Conservation (phyloP, 1,140 invertebrate genomes). For the Leptinotarsa undecemlineata region DNA sequence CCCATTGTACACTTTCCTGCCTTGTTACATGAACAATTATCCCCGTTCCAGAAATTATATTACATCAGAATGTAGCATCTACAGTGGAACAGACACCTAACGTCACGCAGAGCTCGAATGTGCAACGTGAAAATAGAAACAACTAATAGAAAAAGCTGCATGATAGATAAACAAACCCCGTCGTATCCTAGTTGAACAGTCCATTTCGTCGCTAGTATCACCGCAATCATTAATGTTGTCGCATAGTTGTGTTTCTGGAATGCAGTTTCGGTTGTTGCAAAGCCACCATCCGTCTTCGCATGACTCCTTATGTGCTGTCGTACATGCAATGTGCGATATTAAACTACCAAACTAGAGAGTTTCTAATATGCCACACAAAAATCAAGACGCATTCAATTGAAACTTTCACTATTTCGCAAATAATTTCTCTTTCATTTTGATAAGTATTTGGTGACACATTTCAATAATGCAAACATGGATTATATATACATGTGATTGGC, state of each 20-base stretch:
- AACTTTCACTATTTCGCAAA: neutral
- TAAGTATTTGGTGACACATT: neutral
- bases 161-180: slow-evolving; percentile 50
- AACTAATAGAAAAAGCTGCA: slow-evolving; percentile 18
- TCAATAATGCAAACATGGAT: neutral
- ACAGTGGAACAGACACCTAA: slow-evolving; percentile 23
- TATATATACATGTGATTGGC: too few relatives aligned
- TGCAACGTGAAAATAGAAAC: slow-evolving; percentile 6
- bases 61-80: slow-evolving; percentile 29
- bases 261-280: slow-evolving; percentile 65
- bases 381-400: neutral
- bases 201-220: slow-evolving; percentile 73
- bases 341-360: slow-evolving; percentile 8
- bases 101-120: slow-evolving; percentile 26
- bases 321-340: slow-evolving; percentile 43
- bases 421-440: neutral
- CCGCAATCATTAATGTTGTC: slow-evolving; percentile 70
- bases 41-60: neutral
- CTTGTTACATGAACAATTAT: neutral
- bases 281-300: slow-evolving; percentile 61
- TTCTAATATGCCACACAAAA: slow-evolving; percentile 7
- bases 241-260: slow-evolving; percentile 67
- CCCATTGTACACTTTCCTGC: too few relatives aligned
- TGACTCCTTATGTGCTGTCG: slow-evolving; percentile 37
- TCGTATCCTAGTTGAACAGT: slow-evolving; percentile 59